Evolutionary conservation across 2,113 vertebrate genomes (phyloP).

Genomic region (Colaptes auratus): DNA sequence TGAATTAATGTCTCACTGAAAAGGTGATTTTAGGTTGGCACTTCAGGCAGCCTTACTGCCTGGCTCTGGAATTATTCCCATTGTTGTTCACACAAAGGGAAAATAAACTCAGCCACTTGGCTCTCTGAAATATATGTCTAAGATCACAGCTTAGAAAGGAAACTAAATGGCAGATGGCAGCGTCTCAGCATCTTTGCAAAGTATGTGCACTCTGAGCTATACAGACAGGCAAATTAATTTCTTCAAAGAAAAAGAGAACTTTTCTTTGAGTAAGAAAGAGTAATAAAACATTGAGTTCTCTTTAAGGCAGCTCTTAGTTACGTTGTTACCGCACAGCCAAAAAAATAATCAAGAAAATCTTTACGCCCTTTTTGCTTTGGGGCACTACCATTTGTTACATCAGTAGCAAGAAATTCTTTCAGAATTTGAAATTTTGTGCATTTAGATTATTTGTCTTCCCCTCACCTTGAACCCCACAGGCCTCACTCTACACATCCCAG

Average conservation of each 20-base stretch:
- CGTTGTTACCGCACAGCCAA: not conserved
- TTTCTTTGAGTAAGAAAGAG: not conserved
- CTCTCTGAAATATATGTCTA: slow-evolving; percentile 38
- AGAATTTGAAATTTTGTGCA: not conserved
- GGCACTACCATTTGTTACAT: not conserved
- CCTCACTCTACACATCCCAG: not conserved
- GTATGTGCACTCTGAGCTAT: not conserved
- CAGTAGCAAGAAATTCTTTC: not conserved
- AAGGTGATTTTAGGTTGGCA: slow-evolving; percentile 49
- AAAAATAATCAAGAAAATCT: not conserved
- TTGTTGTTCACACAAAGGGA: slow-evolving; percentile 48
- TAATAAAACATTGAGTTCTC: not conserved
- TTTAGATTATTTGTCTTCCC: not conserved
- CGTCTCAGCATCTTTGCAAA: slow-evolving; percentile 34
- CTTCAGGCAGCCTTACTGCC: slow-evolving; percentile 38
- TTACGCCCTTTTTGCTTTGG: not conserved
- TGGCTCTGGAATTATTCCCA: slow-evolving; percentile 53
- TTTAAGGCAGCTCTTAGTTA: not conserved
- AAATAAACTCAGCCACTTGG: slow-evolving; percentile 53
- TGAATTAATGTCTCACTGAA: slow-evolving; percentile 53
- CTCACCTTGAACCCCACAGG: not conserved
- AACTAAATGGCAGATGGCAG: slow-evolving; percentile 39
- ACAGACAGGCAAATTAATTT: slow-evolving; percentile 24
- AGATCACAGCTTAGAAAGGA: slow-evolving; percentile 32
- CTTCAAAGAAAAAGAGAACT: slow-evolving; percentile 11